phyloP scores from a whole-genome alignment of 2,113 vertebrate species.

The Eretmochelys imbricata region DNA sequence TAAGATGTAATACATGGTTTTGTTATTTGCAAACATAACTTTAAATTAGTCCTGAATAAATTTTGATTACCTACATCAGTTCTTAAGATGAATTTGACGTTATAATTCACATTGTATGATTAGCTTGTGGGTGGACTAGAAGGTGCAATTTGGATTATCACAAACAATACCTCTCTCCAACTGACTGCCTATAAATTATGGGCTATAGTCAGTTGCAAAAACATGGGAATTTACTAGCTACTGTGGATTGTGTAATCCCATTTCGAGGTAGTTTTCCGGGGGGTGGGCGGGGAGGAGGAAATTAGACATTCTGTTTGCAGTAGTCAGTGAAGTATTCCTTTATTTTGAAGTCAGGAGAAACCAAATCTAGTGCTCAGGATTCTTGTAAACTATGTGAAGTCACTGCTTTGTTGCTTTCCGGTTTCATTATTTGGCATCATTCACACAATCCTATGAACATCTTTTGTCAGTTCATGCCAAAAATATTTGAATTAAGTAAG shows the following conservation, averaged over 20 bases:
- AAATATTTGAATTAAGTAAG: background rate
- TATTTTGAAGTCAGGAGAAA: background rate
- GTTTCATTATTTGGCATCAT: background rate
- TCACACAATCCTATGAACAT: background rate
- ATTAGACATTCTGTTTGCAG: background rate
- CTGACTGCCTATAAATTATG: background rate
- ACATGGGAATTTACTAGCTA: background rate
- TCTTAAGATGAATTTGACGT: background rate
- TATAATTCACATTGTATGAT: background rate
- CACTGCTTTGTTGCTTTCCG: background rate
- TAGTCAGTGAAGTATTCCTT: background rate
- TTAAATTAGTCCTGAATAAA: background rate
- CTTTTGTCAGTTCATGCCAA: background rate
- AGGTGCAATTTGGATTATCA: background rate
- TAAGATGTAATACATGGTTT: background rate
- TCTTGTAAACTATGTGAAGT: background rate
- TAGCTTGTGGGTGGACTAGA: background rate
- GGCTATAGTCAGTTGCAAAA: background rate
- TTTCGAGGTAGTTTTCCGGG: background rate
- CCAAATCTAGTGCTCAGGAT: fast-evolving
- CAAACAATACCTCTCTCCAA: background rate
- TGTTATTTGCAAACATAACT: background rate
- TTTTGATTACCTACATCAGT: background rate
- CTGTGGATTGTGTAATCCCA: background rate
- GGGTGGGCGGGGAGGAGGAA: background rate